Percentiles rank a stretch among this genome's conserved stretches.
These are phyloP conservation scores for Procavia capensis DNA, from an alignment of 2,113 vertebrate species.

Conservation along the genomic window DNA sequence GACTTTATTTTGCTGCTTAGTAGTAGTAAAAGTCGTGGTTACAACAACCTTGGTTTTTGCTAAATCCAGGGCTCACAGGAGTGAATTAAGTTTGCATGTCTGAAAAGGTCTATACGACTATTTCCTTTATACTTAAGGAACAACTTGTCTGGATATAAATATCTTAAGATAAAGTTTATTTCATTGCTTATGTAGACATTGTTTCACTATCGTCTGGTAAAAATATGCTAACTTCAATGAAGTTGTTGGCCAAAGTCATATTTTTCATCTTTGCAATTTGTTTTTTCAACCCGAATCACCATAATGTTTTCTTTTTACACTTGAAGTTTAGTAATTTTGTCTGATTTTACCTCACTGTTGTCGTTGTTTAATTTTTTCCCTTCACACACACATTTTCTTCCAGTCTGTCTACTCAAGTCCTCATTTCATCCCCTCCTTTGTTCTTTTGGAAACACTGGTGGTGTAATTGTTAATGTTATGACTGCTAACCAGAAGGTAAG, in stretches of 20 bases:
- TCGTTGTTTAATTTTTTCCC: neutral
- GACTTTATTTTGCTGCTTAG: neutral
- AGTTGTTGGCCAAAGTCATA: neutral
- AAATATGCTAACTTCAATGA: neutral
- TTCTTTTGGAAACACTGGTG: too few relatives aligned
- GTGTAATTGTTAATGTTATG: too few relatives aligned
- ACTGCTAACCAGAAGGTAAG: too few relatives aligned
- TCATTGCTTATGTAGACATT: neutral
- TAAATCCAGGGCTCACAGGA: neutral
- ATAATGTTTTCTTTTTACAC: neutral
- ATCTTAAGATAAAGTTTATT: neutral
- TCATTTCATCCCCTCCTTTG: neutral
- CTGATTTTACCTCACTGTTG: neutral
- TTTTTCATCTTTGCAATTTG: neutral
- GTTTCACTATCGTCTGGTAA: neutral
- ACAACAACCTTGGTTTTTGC: neutral
- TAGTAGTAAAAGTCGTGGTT: neutral
- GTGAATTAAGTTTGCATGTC: neutral
- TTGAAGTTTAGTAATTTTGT: neutral
- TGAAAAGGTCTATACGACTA: neutral
- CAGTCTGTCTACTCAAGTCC: neutral
- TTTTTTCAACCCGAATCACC: neutral
- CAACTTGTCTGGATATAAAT: neutral
- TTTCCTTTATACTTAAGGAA: neutral
- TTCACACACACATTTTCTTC: neutral